These are phyloP conservation scores for Corvus hawaiiensis DNA, from an alignment of 2,113 vertebrate genomes.

Conservation along the genomic window DNA sequence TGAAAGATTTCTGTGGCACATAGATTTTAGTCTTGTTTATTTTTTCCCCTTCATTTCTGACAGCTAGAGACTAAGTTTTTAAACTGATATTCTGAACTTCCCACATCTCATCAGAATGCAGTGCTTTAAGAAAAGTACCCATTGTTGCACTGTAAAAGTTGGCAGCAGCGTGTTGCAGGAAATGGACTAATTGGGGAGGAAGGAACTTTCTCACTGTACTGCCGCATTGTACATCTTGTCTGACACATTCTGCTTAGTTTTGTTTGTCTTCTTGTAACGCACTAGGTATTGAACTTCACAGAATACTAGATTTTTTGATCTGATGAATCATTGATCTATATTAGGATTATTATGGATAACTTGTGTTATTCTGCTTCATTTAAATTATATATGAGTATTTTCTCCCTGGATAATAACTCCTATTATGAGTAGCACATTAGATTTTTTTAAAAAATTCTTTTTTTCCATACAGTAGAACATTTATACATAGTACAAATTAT, in stretches of 20 bases:
- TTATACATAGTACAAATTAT: background rate
- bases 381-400: background rate
- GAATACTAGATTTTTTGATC: background rate
- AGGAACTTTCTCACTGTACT: background rate
- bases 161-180: background rate
- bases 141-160: background rate
- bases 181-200: background rate
- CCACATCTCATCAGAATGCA: background rate
- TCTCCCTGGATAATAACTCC: background rate
- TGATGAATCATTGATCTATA: background rate
- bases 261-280: background rate
- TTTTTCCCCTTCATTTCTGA: background rate
- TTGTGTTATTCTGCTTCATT: background rate
- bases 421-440: background rate
- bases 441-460: background rate
- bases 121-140: background rate
- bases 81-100: background rate
- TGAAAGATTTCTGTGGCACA: background rate
- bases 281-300: background rate
- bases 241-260: background rate
- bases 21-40: background rate
- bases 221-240: background rate
- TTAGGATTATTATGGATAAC: background rate
- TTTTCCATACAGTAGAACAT: background rate
- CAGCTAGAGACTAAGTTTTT: background rate